phyloP scores from a whole-genome alignment of 2,888 invertebrate genomes.

The Eupelmus urozonus region DNA sequence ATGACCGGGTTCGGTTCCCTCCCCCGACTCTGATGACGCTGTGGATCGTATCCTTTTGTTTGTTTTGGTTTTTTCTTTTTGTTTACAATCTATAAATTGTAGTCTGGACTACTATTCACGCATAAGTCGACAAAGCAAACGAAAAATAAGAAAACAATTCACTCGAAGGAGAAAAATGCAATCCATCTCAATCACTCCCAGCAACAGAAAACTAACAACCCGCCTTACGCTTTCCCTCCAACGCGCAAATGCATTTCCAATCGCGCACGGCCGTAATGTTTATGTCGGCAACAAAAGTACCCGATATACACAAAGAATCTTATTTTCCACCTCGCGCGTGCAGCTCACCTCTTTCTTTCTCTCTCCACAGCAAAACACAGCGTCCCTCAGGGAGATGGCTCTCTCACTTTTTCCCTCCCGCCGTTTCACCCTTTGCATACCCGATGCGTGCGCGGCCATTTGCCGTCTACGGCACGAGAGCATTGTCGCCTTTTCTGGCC shows the following conservation, averaged over 20 bases:
- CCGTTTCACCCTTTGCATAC: constrained; percentile 51
- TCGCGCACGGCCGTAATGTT: constrained; percentile 24
- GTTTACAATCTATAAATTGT: no score
- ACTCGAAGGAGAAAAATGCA: no score
- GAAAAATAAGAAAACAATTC: no score
- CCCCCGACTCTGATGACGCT: no score
- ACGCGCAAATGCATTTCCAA: constrained; percentile 2
- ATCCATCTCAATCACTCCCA: not conserved
- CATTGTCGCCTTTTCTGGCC: not conserved
- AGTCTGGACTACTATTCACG: no score
- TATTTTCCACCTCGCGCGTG: not conserved
- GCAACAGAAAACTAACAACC: not conserved
- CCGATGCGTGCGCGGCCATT: constrained; percentile 21
- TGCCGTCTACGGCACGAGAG: not conserved
- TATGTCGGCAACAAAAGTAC: constrained; percentile 18
- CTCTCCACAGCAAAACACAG: not conserved
- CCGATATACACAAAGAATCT: constrained; percentile 26
- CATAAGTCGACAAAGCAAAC: no score
- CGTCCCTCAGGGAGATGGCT: no score
- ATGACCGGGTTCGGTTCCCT: not conserved
- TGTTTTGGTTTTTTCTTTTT: no score
- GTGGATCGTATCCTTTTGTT: no score
- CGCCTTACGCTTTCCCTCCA: not conserved
- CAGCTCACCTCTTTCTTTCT: not conserved
- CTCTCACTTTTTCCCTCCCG: not conserved